Evolutionary conservation across 2,113 vertebrate species (phyloP), one percentile per base, ranked within the genome.

Genomic region (Phasianus colchicus): DNA sequence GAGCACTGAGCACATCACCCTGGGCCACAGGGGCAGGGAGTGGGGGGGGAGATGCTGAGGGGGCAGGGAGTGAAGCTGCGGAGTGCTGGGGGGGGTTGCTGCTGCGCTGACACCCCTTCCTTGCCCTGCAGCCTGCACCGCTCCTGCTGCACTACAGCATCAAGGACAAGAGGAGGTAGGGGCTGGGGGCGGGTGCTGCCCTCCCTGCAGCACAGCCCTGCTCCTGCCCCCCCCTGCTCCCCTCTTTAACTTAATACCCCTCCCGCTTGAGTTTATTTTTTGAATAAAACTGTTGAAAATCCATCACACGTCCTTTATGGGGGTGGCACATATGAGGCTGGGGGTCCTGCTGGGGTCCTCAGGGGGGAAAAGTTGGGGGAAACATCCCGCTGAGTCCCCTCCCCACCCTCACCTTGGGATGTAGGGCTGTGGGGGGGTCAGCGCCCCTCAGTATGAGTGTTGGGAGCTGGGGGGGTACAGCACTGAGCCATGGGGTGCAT

Each of bases 121-220:
- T 95, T 47, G 20, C 89, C 32, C 77, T 84, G 22, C 94, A 98
- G 98, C 98, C 98, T 0, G 97, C 98, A 0, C 98, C 98, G n/a
- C 96, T 98, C 92, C 96, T 98, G 79, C 97, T 98, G 81, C 97
- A 98, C 71, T 98, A 98, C 97, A 98, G 97, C 87, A 97, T 98
- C 89, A 98, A 98, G 96, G 98, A 98, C 96, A 98, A 97, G 97
- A 96, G 97, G 96, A 98, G 98, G 98, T 98, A 98, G 97, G 95
- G 96, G 96, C 47, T 34, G 92, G 95, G 65, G 64, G 16, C 3
- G 34, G 75, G 81, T 2, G 15, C 78, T 79, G 66, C 76, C 52
- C 47, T 12, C 47, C 12, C 87, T 21, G 12, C 42, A 83, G 34
- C 45, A 42, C 42, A 48, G 81, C 88, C 80, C 76, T 36, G 13